phyloP scores from a whole-genome alignment of 2,113 vertebrate species.

The Nycticryphes semicollaris region DNA sequence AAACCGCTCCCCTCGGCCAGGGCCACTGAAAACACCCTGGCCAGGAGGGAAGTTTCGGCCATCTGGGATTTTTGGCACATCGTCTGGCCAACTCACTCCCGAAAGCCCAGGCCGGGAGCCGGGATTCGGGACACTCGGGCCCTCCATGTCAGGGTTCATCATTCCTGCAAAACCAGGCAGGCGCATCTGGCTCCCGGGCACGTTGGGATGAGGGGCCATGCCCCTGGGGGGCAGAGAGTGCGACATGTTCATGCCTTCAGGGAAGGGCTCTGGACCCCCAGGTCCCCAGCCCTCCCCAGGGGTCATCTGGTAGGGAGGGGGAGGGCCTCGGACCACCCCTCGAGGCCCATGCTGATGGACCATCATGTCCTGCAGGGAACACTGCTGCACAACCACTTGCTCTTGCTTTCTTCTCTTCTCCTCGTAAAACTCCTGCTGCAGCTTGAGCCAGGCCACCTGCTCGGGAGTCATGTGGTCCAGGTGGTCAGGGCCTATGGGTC shows the following conservation, averaged over 20 bases:
- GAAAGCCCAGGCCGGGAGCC: conserved; percentile 84
- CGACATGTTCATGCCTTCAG: conserved; percentile 86
- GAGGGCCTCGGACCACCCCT: conserved; percentile 91
- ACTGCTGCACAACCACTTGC: conserved; percentile 89
- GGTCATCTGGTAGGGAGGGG: conserved; percentile 95
- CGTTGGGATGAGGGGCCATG: conserved; percentile 86
- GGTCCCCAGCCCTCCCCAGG: conserved; percentile 92
- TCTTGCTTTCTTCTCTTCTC: conserved; percentile 98
- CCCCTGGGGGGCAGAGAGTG: conserved; percentile 89
- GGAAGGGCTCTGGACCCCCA: conserved; percentile 87
- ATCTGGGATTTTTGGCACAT: conserved; percentile 95
- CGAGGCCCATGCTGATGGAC: conserved; percentile 94
- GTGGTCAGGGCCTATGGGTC: conserved; percentile 83
- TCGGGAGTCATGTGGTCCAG: conserved; percentile 98
- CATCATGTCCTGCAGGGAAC: conserved; percentile 96
- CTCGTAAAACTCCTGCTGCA: conserved; percentile 98
- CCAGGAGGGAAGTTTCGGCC: conserved; percentile 90
- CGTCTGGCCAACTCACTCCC: conserved; percentile 93
- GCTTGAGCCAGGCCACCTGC: conserved; percentile 96
- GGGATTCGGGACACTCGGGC: conserved; percentile 81
- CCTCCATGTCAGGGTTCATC: conserved; percentile 96
- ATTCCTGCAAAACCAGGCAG: conserved; percentile 94
- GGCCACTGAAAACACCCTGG: conserved; percentile 91
- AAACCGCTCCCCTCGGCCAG: conserved; percentile 92
- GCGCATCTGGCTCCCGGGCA: conserved; percentile 85